A percentile compares a stretch with the other conserved stretches of the same genome.
Evolutionary conservation across 2,797 vertebrate species (phyloP).

Genomic region (Mastacembelus armatus): DNA sequence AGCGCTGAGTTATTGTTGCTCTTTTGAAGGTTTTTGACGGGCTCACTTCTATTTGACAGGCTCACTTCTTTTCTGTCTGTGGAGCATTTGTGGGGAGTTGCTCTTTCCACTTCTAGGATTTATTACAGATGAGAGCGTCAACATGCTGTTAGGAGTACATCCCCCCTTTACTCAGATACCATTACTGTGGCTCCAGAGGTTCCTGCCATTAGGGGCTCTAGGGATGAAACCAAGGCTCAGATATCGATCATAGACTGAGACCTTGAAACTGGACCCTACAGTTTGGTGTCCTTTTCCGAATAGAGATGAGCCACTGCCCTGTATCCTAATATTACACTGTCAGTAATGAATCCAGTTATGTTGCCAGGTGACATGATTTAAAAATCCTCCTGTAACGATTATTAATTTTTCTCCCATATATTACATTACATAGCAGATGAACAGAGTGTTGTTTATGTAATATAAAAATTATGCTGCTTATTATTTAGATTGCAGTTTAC

Average conservation of each 20-base stretch:
- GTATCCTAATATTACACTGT: conserved; percentile 20
- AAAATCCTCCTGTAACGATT: conserved; percentile 11
- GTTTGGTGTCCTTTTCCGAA: conserved; percentile 75
- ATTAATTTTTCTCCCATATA: not conserved
- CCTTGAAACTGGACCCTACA: conserved; percentile 89
- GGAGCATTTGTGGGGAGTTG: conserved; percentile 68
- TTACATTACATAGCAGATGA: not conserved
- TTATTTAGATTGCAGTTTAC: not conserved
- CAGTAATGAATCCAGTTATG: conserved; percentile 27
- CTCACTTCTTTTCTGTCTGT: conserved; percentile 61
- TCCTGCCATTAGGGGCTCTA: conserved; percentile 94
- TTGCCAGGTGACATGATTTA: conserved; percentile 36
- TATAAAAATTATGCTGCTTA: conserved; percentile 3
- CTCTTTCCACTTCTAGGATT: conserved; percentile 82
- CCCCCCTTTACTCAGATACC: conserved; percentile 91
- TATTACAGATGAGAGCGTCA: conserved; percentile 87
- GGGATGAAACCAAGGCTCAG: conserved; percentile 95
- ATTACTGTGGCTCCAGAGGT: conserved; percentile 94
- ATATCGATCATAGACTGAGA: conserved; percentile 92
- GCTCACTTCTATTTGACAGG: conserved; percentile 57
- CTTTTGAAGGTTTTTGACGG: conserved; percentile 77
- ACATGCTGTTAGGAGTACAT: conserved; percentile 85
- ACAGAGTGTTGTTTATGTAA: not conserved
- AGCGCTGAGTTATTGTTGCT: conserved; percentile 64
- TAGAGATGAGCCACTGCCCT: conserved; percentile 53